Base-by-base conservation (phyloP, 2,113 vertebrate species). In the Strigops habroptila region DNA sequence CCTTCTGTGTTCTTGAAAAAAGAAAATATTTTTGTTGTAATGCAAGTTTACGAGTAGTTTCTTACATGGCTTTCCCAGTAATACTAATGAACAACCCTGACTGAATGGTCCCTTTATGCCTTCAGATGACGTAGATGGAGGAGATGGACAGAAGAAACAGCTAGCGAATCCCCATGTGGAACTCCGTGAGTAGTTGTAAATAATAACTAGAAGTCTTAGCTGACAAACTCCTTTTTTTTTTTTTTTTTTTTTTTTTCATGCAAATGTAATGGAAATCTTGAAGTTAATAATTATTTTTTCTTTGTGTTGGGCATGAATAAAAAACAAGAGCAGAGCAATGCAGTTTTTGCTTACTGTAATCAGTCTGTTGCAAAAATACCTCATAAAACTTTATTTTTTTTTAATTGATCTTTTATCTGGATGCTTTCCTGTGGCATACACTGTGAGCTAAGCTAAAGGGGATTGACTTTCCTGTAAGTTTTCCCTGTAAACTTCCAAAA, bases 81-180 rank as follows among this genome's bases (percentile, higher is more conserved):
- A 30, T 43, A 59, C 24, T 53, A 74, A 37, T 33, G 33, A 79
- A 15, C 27, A 73, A 31, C 13, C 10, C 41, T 93, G 28, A 76
- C 49, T 35, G 64, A 91, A 88, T 84, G 43, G 62, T 82, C 41
- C 70, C 24, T 97, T 85, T 95, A 37, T 96, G 70, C 24, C 65
- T 97, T 89, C 97, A 99, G 99, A 99, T 96, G 99, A 99, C 0
- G 33, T 93, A 18, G 99, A 99, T 82, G 96, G 97, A 86, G 97
- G 97, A 44, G 99, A 99, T 82, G 98, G 98, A 82, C 99, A 99
- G 97, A 99, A 99, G 97, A 99, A 99, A 76, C 99, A 99, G 77
- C 97, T 98, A 7, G 97, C 98, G 85, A 99, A 99, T 95, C 99
- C 99, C 28, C 99, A 99, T 18, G 98, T 99, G 33, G 99, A 99